These are phyloP conservation scores for Diplodus puntazzo DNA, from an alignment of 2,797 vertebrate species.

Conservation along the genomic window DNA sequence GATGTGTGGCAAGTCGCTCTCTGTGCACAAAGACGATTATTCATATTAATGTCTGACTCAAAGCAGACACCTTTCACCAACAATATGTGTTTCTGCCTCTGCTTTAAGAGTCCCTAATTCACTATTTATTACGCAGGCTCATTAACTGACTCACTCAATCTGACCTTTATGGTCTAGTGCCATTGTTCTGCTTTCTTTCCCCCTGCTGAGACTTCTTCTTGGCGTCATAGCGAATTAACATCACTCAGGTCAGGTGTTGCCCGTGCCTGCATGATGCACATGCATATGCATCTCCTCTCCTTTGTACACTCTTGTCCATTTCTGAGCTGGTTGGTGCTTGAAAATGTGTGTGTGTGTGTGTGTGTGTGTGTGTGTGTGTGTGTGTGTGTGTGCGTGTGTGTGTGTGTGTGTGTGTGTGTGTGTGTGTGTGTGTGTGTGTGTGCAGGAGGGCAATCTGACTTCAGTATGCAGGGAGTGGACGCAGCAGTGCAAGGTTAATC, in stretches of 20 bases:
- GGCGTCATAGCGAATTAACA: slow-evolving; percentile 53
- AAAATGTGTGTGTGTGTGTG: neutral
- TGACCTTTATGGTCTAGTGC: slow-evolving; percentile 48
- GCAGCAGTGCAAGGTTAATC: slow-evolving; percentile 64
- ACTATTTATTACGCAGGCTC: slow-evolving; percentile 51
- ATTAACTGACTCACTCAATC: slow-evolving; percentile 46
- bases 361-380: neutral
- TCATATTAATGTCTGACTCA: slow-evolving; percentile 19
- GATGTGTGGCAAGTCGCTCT: neutral
- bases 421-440: slow-evolving; percentile 1
- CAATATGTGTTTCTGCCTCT: slow-evolving; percentile 24
- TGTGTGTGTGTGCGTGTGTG: neutral
- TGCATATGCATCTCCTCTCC: slow-evolving; percentile 36
- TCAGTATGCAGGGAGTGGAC: slow-evolving; percentile 47
- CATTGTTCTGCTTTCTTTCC: slow-evolving; percentile 54
- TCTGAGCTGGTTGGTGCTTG: neutral
- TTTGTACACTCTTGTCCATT: slow-evolving; percentile 1
- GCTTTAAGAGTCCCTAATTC: slow-evolving; percentile 23
- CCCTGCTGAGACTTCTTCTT: slow-evolving; percentile 34
- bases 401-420: neutral
- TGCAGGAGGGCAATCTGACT: slow-evolving; percentile 34
- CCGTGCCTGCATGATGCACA: slow-evolving; percentile 25
- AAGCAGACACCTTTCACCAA: slow-evolving; percentile 22
- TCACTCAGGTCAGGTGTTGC: slow-evolving; percentile 59
- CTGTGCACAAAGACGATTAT: slow-evolving; percentile 8